Evolutionary conservation across 2,797 vertebrate genomes (phyloP).

Genomic region (Hydrophis major): DNA sequence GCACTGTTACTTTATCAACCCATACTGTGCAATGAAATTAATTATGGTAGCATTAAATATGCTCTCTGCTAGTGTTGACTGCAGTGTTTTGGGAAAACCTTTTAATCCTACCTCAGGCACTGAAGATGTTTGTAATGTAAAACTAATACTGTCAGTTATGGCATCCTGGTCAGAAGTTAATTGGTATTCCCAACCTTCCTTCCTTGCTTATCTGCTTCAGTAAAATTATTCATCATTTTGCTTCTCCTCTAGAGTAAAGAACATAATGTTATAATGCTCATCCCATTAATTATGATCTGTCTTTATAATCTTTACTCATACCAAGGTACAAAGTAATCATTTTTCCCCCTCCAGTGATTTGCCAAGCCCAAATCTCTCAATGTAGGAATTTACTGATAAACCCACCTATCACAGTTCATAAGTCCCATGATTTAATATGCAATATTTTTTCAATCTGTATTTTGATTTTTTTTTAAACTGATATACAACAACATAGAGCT

Average conservation of each 20-base stretch:
- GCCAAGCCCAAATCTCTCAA: constrained; percentile 33
- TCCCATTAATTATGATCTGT: constrained; percentile 59
- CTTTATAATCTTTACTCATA: constrained; percentile 59
- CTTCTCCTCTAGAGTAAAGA: constrained; percentile 55
- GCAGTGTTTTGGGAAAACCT: constrained; percentile 32
- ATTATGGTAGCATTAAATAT: not conserved
- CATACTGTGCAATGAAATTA: constrained; percentile 10
- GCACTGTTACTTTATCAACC: not conserved
- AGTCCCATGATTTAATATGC: constrained; percentile 14
- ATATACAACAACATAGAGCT: not conserved
- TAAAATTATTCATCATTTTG: constrained; percentile 59
- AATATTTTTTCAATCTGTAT: not conserved
- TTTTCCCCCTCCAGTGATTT: constrained; percentile 29
- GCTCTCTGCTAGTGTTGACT: constrained; percentile 8
- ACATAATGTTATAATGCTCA: constrained; percentile 58
- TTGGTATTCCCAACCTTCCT: constrained; percentile 54
- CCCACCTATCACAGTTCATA: constrained; percentile 1
- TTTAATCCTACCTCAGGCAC: constrained; percentile 33
- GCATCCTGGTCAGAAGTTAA: constrained; percentile 60
- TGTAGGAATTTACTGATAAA: constrained; percentile 29
- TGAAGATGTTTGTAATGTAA: constrained; percentile 42
- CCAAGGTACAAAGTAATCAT: constrained; percentile 43
- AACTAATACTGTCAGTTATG: constrained; percentile 55
- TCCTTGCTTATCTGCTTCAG: constrained; percentile 55
- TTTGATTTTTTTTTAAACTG: constrained; percentile 10